A percentile compares a stretch with the other conserved stretches of the same genome.
Evolutionary conservation across 1,140 invertebrate species (phyloP).

Genomic region (Drosophila takahashii): DNA sequence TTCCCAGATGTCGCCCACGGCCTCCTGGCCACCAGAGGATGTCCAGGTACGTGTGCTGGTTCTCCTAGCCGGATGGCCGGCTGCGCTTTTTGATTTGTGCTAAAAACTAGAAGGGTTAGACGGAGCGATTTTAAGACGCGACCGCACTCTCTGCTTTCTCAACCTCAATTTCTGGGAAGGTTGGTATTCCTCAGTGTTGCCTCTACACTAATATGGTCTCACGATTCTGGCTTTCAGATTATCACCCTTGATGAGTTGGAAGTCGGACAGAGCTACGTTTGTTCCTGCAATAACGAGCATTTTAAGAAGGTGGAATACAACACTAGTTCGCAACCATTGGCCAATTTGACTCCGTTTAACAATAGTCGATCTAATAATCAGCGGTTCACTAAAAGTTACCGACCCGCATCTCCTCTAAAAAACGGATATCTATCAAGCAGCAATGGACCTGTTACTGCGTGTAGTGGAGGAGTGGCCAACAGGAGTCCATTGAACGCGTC

Average conservation of each 20-base stretch:
- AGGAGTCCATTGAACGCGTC: constrained; percentile 66
- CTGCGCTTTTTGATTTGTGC: too few relatives aligned
- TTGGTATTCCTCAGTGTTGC: constrained; percentile 78
- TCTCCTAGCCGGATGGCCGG: too few relatives aligned
- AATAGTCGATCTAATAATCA: constrained; percentile 70
- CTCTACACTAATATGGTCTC: neutral
- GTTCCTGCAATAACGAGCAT: constrained; percentile 93
- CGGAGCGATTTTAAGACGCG: too few relatives aligned
- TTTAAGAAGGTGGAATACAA: constrained; percentile 96
- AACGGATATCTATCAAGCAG: constrained; percentile 53
- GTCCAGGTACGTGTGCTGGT: too few relatives aligned
- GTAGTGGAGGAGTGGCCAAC: constrained; percentile 30
- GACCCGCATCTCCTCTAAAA: constrained; percentile 79
- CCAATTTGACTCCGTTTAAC: constrained; percentile 81
- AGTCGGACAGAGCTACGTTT: constrained; percentile 96
- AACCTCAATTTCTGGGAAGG: too few relatives aligned
- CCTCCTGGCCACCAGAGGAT: too few relatives aligned
- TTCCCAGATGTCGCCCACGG: too few relatives aligned
- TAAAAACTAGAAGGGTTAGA: too few relatives aligned
- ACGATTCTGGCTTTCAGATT: constrained; percentile 85
- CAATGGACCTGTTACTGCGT: neutral
- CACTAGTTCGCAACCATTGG: constrained; percentile 81
- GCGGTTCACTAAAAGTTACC: constrained; percentile 84
- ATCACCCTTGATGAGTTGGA: constrained; percentile 92
- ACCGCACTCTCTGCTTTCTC: too few relatives aligned